A percentile compares a stretch with the other conserved stretches of the same genome.
phyloP scores from a whole-genome alignment of 2,888 invertebrate species.

The Microchrysa polita region DNA sequence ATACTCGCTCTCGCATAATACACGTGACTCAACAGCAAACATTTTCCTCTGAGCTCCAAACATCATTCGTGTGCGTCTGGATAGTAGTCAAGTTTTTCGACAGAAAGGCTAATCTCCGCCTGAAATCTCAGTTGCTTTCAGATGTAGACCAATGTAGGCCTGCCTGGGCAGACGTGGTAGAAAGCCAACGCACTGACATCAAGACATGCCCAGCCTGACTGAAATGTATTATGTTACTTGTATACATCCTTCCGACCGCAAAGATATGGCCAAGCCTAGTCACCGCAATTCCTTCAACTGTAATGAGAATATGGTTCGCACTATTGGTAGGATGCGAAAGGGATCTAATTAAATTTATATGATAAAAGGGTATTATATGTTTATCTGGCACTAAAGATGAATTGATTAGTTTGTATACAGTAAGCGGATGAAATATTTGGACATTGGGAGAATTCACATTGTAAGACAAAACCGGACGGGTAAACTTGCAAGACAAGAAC shows the following conservation, averaged over 20 bases:
- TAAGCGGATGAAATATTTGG: neutral
- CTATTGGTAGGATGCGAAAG: neutral
- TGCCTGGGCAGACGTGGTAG: neutral
- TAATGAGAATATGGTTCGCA: conserved; percentile 11
- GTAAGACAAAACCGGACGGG: too few species aligned
- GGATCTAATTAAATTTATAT: conserved; percentile 9
- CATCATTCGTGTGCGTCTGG: too few species aligned
- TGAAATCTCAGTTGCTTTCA: neutral
- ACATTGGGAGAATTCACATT: too few species aligned
- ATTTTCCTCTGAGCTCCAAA: neutral
- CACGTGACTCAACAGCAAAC: neutral
- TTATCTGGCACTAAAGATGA: conserved; percentile 1
- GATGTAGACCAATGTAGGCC: neutral
- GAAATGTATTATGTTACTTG: too few species aligned
- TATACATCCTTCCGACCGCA: neutral
- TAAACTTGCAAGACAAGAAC: too few species aligned
- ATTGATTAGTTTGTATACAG: neutral
- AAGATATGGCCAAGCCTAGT: neutral
- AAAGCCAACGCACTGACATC: neutral
- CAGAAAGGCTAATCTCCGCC: neutral
- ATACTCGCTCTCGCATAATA: neutral
- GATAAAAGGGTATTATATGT: conserved; percentile 6
- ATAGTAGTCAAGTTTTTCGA: neutral
- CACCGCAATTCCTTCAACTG: neutral
- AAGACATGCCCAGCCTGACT: neutral